Percentiles rank a stretch among this genome's conserved stretches.
These are phyloP conservation scores for Cyanocitta stelleri DNA, from an alignment of 2,113 vertebrate genomes.

Conservation along the genomic window DNA sequence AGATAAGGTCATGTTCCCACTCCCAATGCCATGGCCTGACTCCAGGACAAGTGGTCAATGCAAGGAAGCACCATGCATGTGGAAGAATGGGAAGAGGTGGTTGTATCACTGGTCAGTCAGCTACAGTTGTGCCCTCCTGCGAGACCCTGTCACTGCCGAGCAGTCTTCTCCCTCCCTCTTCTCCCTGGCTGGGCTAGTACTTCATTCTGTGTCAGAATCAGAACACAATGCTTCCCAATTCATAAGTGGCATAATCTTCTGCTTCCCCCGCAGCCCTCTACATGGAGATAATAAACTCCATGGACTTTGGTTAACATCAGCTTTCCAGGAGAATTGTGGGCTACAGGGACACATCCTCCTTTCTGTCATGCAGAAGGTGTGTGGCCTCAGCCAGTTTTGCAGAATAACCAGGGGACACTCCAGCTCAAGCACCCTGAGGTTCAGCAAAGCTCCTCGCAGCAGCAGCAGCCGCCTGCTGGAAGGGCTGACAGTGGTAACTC, in stretches of 20 bases:
- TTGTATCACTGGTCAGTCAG: not conserved
- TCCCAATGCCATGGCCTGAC: not conserved
- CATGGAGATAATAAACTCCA: not conserved
- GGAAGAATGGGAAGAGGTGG: not conserved
- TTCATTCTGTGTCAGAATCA: not conserved
- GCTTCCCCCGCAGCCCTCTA: not conserved
- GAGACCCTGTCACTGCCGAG: not conserved
- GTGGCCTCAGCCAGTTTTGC: not conserved
- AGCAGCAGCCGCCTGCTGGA: not conserved
- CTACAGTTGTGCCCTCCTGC: not conserved
- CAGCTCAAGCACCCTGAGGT: rapidly evolving
- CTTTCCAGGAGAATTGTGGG: not conserved
- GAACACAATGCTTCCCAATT: not conserved
- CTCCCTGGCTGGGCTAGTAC: not conserved
- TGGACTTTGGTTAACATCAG: not conserved
- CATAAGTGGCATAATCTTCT: not conserved
- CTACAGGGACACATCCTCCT: not conserved
- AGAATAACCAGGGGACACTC: not conserved
- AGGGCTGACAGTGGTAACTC: not conserved
- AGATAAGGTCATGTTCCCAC: rapidly evolving
- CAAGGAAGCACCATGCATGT: not conserved
- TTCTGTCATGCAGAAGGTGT: not conserved
- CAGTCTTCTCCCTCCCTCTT: not conserved
- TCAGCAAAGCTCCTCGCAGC: not conserved
- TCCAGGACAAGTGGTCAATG: rapidly evolving